phyloP scores from a whole-genome alignment of 35 echinoderm and acorn worm species.

The Apostichopus parvimensis region DNA sequence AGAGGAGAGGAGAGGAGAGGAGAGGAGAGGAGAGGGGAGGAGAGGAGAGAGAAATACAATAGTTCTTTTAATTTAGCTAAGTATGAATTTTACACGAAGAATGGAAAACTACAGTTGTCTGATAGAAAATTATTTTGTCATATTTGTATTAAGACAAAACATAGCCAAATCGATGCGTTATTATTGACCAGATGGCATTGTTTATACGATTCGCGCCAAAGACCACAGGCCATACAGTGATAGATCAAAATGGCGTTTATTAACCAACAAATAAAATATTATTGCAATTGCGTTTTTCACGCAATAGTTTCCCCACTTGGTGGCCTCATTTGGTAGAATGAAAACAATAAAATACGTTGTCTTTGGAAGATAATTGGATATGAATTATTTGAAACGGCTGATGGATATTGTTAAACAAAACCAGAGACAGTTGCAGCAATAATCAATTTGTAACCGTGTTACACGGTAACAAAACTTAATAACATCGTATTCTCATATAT shows the following conservation, averaged over 20 bases:
- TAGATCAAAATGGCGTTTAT: slow-evolving; percentile 22
- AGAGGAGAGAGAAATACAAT: neutral
- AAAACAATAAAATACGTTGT: slow-evolving; percentile 19
- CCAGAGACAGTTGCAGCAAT: slow-evolving; percentile 11
- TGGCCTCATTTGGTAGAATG: neutral
- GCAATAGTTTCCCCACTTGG: neutral
- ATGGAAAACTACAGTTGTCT: neutral
- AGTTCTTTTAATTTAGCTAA: too few relatives aligned
- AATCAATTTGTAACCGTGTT: slow-evolving; percentile 2
- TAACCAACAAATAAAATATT: slow-evolving; percentile 20
- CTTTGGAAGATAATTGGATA: slow-evolving; percentile 7
- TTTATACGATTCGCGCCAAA: slow-evolving; percentile 17
- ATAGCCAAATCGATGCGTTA: neutral
- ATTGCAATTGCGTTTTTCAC: neutral
- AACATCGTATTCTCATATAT: neutral
- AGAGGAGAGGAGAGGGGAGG: too few relatives aligned
- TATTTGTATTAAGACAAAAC: neutral
- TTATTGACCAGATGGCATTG: slow-evolving; percentile 1
- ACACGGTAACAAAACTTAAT: neutral
- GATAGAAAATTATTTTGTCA: neutral
- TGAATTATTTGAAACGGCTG: slow-evolving; percentile 18
- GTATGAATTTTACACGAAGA: too few relatives aligned
- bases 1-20: neutral
- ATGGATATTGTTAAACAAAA: slow-evolving; percentile 20
- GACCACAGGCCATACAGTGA: slow-evolving; percentile 3